Evolutionary conservation across 2,113 vertebrate species (phyloP).

Genomic region (Pogona vitticeps): DNA sequence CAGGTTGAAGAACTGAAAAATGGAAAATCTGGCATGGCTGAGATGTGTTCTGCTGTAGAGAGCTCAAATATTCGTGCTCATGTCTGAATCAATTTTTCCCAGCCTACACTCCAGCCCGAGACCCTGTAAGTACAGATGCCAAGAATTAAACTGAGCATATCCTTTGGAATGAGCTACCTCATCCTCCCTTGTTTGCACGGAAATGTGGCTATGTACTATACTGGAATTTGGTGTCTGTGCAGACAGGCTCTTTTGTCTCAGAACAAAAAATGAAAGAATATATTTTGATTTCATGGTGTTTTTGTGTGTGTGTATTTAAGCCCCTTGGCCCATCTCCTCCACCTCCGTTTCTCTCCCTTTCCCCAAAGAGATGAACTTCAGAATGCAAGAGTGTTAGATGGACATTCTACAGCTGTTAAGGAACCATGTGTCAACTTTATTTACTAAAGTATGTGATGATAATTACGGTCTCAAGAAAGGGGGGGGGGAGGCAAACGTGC

Average conservation of each 20-base stretch:
- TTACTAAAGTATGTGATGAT: conserved; percentile 58
- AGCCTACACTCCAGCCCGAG: not conserved
- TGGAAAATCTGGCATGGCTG: too few relatives aligned
- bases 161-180: not conserved
- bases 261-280: not conserved
- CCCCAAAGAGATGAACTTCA: conserved; percentile 39
- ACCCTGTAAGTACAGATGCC: not conserved
- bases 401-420: conserved; percentile 65
- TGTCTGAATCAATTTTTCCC: not conserved
- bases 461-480: conserved; percentile 35
- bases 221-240: not conserved
- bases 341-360: not conserved
- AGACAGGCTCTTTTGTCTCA: not conserved
- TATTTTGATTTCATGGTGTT: not conserved
- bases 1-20: too few relatives aligned
- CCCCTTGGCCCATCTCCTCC: too few relatives aligned
- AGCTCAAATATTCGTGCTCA: not conserved
- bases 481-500: not conserved
- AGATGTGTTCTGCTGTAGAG: too few relatives aligned
- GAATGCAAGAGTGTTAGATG: conserved; percentile 22
- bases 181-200: not conserved
- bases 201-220: not conserved
- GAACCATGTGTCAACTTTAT: conserved; percentile 64
- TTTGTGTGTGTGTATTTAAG: not conserved
- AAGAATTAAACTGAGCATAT: not conserved